Percentiles rank a stretch among this genome's conserved stretches.
Evolutionary conservation across 2,113 vertebrate species (phyloP).

Genomic region (Scartelaos histophorus): DNA sequence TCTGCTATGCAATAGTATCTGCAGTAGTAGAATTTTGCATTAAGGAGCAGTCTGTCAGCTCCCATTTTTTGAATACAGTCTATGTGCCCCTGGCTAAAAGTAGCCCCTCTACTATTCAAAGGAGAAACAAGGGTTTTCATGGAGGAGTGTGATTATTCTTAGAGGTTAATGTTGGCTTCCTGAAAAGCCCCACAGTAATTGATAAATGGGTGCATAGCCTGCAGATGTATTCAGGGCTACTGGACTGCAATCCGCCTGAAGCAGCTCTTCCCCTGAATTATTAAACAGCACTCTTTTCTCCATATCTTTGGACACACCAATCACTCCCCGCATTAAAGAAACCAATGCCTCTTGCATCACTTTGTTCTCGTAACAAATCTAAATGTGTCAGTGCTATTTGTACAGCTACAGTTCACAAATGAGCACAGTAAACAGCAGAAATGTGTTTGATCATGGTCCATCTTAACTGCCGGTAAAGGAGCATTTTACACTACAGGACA

Average conservation of each 20-base stretch:
- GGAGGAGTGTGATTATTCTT: conserved; percentile 63
- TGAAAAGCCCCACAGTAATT: conserved; percentile 69
- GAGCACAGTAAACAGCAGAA: not conserved
- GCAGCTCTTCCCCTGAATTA: conserved; percentile 70
- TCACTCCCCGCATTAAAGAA: conserved; percentile 33
- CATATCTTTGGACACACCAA: conserved; percentile 34
- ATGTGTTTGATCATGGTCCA: not conserved
- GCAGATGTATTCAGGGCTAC: conserved; percentile 68
- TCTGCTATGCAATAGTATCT: too few relatives aligned
- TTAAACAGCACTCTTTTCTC: conserved; percentile 58
- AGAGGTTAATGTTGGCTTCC: conserved; percentile 62
- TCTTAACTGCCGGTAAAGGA: not conserved
- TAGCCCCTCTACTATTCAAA: conserved; percentile 35
- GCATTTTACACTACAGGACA: not conserved
- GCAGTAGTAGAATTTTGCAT: not conserved
- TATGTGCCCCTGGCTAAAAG: conserved; percentile 20
- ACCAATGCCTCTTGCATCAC: conserved; percentile 7
- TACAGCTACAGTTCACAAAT: not conserved
- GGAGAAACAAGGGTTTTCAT: conserved; percentile 46
- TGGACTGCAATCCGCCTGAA: conserved; percentile 64
- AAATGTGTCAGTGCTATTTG: not conserved
- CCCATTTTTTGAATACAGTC: not conserved
- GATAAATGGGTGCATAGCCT: conserved; percentile 66
- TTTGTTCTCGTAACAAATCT: conserved; percentile 7
- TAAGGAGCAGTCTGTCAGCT: not conserved